Evolutionary conservation across 2,797 vertebrate species (phyloP).

Genomic region (Botia kubotai): DNA sequence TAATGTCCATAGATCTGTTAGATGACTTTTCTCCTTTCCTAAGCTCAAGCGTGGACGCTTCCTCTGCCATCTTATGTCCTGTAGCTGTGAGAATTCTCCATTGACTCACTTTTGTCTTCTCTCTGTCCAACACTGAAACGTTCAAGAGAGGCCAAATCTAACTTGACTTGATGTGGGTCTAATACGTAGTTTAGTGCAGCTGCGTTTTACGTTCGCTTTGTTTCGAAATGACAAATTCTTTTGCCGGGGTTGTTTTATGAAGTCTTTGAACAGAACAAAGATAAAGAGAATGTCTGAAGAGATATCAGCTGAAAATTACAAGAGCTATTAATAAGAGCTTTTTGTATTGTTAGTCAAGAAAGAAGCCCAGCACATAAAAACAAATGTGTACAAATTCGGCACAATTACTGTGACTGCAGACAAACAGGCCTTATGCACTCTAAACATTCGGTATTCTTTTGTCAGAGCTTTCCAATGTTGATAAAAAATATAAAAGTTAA

Average conservation of each 20-base stretch:
- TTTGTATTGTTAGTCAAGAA: slow-evolving; percentile 15
- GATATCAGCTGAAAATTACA: no score
- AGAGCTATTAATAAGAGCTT: background rate
- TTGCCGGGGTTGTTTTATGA: slow-evolving; percentile 13
- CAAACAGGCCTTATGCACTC: background rate
- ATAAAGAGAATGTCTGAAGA: background rate
- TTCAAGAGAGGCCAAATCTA: slow-evolving; percentile 41
- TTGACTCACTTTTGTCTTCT: slow-evolving; percentile 46
- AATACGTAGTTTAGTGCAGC: slow-evolving; percentile 38
- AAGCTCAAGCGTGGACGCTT: slow-evolving; percentile 58
- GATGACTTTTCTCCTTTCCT: slow-evolving; percentile 1
- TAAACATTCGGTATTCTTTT: background rate
- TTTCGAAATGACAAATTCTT: slow-evolving; percentile 25
- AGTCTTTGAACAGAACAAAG: slow-evolving; percentile 14
- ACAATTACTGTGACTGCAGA: background rate
- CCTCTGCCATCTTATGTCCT: slow-evolving; percentile 57
- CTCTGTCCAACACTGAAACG: slow-evolving; percentile 45
- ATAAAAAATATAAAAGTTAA: background rate
- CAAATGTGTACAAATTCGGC: background rate
- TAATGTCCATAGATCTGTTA: background rate
- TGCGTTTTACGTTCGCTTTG: slow-evolving; percentile 19
- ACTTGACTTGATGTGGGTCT: slow-evolving; percentile 32
- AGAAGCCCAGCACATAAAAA: background rate
- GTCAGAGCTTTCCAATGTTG: background rate
- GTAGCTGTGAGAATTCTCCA: slow-evolving; percentile 26